These are phyloP conservation scores for Istiophorus platypterus DNA, from an alignment of 2,113 vertebrate species.

Conservation along the genomic window DNA sequence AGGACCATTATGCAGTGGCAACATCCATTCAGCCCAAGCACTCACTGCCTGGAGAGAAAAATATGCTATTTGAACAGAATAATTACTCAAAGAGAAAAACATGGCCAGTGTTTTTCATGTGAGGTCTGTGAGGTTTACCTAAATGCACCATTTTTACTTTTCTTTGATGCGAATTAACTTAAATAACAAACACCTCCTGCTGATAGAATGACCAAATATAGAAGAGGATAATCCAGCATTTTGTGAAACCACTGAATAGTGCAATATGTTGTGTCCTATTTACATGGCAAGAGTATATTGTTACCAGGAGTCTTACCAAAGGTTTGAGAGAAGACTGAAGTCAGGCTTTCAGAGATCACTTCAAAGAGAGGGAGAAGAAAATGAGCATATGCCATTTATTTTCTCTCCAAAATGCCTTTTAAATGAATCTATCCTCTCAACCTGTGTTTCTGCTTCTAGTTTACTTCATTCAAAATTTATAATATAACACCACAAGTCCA, in stretches of 20 bases:
- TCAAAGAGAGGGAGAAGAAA: neutral
- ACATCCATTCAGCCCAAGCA: slow-evolving; percentile 84
- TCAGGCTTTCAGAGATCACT: neutral
- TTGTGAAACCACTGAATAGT: slow-evolving; percentile 25
- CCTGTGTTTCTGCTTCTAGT: neutral
- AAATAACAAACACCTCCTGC: slow-evolving; percentile 18
- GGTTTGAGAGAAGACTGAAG: slow-evolving; percentile 25
- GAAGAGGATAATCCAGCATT: slow-evolving; percentile 5
- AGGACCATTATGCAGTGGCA: slow-evolving; percentile 83
- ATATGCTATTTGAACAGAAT: slow-evolving; percentile 80
- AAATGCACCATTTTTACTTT: slow-evolving; percentile 31
- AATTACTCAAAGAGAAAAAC: slow-evolving; percentile 82
- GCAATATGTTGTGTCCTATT: slow-evolving; percentile 23
- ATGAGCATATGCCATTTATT: neutral
- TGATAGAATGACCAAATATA: slow-evolving; percentile 11
- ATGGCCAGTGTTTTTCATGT: slow-evolving; percentile 63
- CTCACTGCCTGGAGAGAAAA: slow-evolving; percentile 80
- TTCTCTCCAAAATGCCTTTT: neutral
- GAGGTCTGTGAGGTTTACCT: slow-evolving; percentile 43
- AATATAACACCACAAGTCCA: slow-evolving; percentile 27
- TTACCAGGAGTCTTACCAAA: neutral
- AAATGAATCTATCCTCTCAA: neutral
- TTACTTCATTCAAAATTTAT: slow-evolving; percentile 21
- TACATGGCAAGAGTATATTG: neutral
- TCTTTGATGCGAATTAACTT: slow-evolving; percentile 31